A percentile compares a stretch with the other conserved stretches of the same genome.
Conservation (phyloP, 1,140 invertebrate genomes). For the Pogonognathellus flavescens region DNA sequence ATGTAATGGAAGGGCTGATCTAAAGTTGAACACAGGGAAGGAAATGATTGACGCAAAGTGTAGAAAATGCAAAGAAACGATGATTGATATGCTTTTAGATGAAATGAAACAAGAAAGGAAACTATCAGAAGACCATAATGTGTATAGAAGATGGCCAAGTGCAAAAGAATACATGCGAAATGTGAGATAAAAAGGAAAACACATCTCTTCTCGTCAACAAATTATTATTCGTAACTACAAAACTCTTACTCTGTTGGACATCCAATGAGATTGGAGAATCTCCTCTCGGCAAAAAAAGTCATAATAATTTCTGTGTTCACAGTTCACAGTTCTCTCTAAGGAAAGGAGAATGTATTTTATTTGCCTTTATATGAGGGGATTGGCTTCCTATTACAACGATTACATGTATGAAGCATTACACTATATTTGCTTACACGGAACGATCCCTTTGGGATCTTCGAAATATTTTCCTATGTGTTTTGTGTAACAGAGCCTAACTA, state of each 20-base stretch:
- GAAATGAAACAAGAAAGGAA: constrained; percentile 35
- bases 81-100: constrained; percentile 21
- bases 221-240: not conserved
- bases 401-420: no score
- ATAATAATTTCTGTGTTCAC: no score
- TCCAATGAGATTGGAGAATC: constrained; percentile 5
- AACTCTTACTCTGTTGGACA: not conserved
- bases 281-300: not conserved
- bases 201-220: not conserved
- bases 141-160: constrained; percentile 10
- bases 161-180: not conserved
- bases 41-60: constrained; percentile 43
- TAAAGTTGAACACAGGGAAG: constrained; percentile 11
- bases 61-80: constrained; percentile 40
- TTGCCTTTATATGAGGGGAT: no score
- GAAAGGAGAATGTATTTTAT: no score
- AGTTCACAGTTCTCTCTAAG: no score
- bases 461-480: no score
- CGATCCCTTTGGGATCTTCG: no score
- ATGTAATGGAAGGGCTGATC: not conserved
- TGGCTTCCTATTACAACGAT: no score
- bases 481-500: no score
- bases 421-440: no score
- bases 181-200: constrained; percentile 41
- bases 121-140: not conserved